phyloP scores from a whole-genome alignment of 2,797 vertebrate genomes.

The Sebastes minor region DNA sequence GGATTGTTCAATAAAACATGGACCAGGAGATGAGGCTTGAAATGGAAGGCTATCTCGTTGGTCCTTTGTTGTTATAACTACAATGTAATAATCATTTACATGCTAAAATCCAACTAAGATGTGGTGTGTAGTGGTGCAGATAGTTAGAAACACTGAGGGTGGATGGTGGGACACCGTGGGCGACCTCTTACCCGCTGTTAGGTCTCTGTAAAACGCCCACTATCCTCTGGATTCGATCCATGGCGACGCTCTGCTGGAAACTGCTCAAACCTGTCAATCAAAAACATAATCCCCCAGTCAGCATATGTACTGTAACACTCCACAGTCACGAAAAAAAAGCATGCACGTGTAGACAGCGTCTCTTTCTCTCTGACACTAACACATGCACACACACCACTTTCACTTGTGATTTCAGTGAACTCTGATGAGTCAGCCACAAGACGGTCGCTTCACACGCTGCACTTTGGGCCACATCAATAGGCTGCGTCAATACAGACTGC shows the following conservation, averaged over 20 bases:
- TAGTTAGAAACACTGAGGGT: background rate
- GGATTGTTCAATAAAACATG: conserved; percentile 57
- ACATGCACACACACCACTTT: conserved; percentile 12
- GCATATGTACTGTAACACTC: background rate
- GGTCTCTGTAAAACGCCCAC: conserved; percentile 93
- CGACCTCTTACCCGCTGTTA: conserved; percentile 86
- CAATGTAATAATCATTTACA: background rate
- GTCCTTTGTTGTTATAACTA: background rate
- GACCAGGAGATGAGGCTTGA: conserved; percentile 13
- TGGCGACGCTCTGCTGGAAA: conserved; percentile 96
- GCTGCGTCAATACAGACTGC: conserved; percentile 42
- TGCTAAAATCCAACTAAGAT: background rate
- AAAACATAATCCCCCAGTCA: conserved; percentile 58
- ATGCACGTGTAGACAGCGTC: background rate
- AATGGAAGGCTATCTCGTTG: conserved; percentile 14
- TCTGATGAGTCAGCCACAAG: conserved; percentile 53
- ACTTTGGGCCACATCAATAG: conserved; percentile 49
- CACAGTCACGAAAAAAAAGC: background rate
- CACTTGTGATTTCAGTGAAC: conserved; percentile 25
- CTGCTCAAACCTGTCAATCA: conserved; percentile 88
- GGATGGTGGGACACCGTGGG: background rate
- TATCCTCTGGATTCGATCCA: conserved; percentile 95
- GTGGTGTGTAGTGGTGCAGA: background rate
- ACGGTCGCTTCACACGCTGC: conserved; percentile 25
- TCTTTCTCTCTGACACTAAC: background rate